Conservation (phyloP, 1,140 invertebrate genomes). For the Artemia franciscana region DNA sequence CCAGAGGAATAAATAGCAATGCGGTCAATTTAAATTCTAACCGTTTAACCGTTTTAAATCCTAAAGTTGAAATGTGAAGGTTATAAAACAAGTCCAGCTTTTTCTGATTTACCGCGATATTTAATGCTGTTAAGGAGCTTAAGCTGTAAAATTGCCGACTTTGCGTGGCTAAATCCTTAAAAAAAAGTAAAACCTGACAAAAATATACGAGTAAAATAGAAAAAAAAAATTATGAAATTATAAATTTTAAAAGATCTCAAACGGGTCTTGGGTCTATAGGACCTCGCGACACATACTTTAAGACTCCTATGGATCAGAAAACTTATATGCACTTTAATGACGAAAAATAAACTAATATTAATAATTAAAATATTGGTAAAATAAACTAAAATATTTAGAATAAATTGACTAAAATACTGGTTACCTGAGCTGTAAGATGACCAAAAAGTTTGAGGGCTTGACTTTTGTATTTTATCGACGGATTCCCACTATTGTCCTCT, state of each 20-base stretch:
- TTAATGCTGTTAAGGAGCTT: too few species aligned
- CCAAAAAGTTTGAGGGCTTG: constrained; percentile 52
- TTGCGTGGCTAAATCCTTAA: too few species aligned
- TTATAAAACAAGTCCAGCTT: too few species aligned
- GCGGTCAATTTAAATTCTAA: too few species aligned
- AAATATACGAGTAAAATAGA: too few species aligned
- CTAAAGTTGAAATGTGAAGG: too few species aligned
- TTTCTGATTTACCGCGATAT: too few species aligned
- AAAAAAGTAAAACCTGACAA: too few species aligned
- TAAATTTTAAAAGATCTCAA: background rate
- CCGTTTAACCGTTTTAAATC: too few species aligned
- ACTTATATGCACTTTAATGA: background rate
- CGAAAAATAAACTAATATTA: background rate
- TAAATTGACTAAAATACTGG: background rate
- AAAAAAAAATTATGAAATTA: too few species aligned
- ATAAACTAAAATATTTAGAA: background rate
- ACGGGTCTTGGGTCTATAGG: background rate
- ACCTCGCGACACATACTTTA: background rate
- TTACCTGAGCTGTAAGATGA: constrained; percentile 37
- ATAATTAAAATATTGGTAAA: background rate
- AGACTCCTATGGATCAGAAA: background rate
- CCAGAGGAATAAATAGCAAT: too few species aligned
- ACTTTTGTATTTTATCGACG: constrained; percentile 25
- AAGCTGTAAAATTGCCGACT: too few species aligned
- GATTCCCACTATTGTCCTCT: constrained; percentile 29